Conservation (phyloP, 2,797 vertebrate genomes). For the Notoglanidium macrostoma region DNA sequence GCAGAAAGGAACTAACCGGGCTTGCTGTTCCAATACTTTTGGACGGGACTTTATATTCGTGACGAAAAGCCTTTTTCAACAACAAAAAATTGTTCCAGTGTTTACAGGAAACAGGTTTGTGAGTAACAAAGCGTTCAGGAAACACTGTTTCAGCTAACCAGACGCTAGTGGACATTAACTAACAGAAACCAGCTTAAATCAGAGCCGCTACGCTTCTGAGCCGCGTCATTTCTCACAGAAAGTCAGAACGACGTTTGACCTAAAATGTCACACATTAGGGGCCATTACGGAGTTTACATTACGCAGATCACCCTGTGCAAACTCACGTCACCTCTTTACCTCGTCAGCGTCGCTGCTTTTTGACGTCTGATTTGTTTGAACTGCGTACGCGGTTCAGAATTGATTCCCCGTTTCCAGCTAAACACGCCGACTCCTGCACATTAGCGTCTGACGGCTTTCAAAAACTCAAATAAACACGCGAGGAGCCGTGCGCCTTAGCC, state of each 20-base stretch:
- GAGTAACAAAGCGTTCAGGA: no score
- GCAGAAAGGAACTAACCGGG: no score
- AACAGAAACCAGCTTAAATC: no score
- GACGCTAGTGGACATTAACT: no score
- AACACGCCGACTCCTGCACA: neutral
- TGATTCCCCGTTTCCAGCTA: neutral
- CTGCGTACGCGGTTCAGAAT: neutral
- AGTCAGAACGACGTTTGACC: neutral
- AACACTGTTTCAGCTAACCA: no score
- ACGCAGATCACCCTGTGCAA: neutral
- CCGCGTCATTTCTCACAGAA: neutral
- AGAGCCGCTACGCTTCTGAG: neutral
- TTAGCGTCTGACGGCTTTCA: neutral
- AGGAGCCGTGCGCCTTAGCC: neutral
- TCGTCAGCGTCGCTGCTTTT: neutral
- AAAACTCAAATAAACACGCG: neutral
- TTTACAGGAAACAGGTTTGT: no score
- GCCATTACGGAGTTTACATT: neutral
- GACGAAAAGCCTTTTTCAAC: no score
- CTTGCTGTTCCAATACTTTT: no score
- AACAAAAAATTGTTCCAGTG: no score
- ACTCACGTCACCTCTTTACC: neutral
- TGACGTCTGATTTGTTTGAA: neutral
- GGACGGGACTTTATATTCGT: no score
- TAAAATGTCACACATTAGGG: neutral